Percentiles rank a stretch among this genome's conserved stretches.
Evolutionary conservation across 2,113 vertebrate species (phyloP).

Genomic region (Apeltes quadracus): DNA sequence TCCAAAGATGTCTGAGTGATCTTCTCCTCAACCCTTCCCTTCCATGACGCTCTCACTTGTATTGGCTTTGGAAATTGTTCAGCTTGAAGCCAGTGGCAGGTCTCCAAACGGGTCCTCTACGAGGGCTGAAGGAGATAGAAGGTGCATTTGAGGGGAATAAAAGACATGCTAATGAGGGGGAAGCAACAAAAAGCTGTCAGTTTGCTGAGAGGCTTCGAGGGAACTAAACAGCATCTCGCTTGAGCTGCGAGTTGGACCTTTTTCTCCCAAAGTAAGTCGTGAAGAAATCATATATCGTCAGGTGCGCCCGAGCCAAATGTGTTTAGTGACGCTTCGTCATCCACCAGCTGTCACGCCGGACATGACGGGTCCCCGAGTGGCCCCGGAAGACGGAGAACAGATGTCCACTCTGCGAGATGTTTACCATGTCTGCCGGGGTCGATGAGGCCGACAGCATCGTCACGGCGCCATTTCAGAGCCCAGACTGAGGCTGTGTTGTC

Average conservation of each 20-base stretch:
- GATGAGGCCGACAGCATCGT: conserved; percentile 45
- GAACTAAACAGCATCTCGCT: not conserved
- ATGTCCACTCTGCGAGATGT: conserved; percentile 31
- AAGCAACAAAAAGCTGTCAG: conserved; percentile 41
- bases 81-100: not conserved
- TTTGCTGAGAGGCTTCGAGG: not conserved
- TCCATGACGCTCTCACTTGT: not conserved
- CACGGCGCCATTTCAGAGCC: conserved; percentile 29
- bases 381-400: conserved; percentile 32
- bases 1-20: not conserved
- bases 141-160: conserved; percentile 36
- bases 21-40: conserved; percentile 42
- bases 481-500: too few relatives aligned
- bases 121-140: conserved; percentile 36
- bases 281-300: not conserved
- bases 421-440: conserved; percentile 49
- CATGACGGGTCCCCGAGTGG: conserved; percentile 8
- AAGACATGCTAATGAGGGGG: conserved; percentile 49
- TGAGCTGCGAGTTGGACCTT: conserved; percentile 10
- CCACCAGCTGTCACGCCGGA: conserved; percentile 39
- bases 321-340: conserved; percentile 45
- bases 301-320: conserved; percentile 1
- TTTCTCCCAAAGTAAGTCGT: not conserved
- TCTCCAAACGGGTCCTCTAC: conserved; percentile 9
- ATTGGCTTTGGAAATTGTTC: not conserved